phyloP scores from a whole-genome alignment of 2,797 vertebrate species.

The Acanthurus lineatus region DNA sequence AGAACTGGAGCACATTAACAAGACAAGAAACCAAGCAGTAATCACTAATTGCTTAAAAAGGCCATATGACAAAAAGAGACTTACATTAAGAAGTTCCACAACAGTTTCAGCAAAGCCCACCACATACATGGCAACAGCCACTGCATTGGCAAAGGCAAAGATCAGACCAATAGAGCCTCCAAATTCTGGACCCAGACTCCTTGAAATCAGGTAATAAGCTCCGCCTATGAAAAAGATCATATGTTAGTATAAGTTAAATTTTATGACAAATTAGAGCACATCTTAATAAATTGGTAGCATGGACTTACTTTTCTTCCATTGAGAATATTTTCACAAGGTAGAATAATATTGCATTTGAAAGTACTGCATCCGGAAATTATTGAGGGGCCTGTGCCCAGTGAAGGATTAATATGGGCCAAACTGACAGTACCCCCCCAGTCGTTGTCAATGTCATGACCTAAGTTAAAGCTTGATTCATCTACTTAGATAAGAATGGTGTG shows the following conservation, averaged over 20 bases:
- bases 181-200: slow-evolving; percentile 97
- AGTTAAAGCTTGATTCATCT: background rate
- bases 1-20: background rate
- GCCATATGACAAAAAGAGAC: background rate
- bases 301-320: background rate
- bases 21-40: background rate
- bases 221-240: slow-evolving; percentile 85
- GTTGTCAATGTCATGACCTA: background rate
- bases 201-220: slow-evolving; percentile 98
- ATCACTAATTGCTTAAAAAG: background rate
- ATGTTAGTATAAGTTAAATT: background rate
- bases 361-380: background rate
- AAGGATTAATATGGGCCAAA: background rate
- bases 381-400: background rate
- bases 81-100: slow-evolving; percentile 92
- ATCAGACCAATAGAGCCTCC: slow-evolving; percentile 98
- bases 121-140: slow-evolving; percentile 99
- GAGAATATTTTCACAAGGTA: too few relatives aligned
- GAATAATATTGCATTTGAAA: background rate
- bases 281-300: background rate
- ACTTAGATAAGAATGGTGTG: too few relatives aligned
- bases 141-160: slow-evolving; percentile 98
- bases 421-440: background rate
- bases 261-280: background rate
- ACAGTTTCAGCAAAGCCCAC: slow-evolving; percentile 98